Percentiles rank a stretch among this genome's conserved stretches.
These are phyloP conservation scores for Microcebus tavaratra DNA, from an alignment of 2,113 vertebrate species.

Conservation along the genomic window DNA sequence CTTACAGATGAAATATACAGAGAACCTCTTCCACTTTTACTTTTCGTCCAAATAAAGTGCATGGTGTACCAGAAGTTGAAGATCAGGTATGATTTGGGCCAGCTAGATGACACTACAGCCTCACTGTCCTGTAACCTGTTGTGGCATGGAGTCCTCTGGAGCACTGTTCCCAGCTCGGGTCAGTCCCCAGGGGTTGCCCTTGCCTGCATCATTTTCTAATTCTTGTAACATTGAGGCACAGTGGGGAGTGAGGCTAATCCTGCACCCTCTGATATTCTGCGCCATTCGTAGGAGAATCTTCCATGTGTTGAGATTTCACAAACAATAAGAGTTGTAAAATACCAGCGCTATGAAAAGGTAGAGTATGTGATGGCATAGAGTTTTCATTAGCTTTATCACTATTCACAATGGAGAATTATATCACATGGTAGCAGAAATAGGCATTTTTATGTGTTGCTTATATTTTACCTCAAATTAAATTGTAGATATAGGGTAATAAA, in stretches of 20 bases:
- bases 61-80: neutral
- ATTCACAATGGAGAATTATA: conserved; percentile 70
- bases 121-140: neutral
- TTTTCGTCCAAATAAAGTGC: conserved; percentile 12
- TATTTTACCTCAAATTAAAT: conserved; percentile 70
- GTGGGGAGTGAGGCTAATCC: neutral
- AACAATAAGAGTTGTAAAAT: neutral
- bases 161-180: neutral
- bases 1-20: neutral
- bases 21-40: conserved; percentile 19
- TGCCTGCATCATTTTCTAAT: neutral
- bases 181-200: neutral
- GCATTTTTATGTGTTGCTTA: conserved; percentile 79
- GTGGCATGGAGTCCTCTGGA: neutral
- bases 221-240: neutral
- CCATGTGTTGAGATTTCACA: neutral
- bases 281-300: neutral
- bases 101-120: neutral
- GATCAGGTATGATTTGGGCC: neutral
- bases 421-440: conserved; percentile 79
- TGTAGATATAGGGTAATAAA: conserved; percentile 72
- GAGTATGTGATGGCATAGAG: conserved; percentile 69
- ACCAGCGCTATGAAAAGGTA: conserved; percentile 59
- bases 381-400: conserved; percentile 68
- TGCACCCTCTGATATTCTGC: neutral